A percentile compares a stretch with the other conserved stretches of the same genome.
Conservation (phyloP, 2,113 vertebrate species). For the Falcunculus frontatus region DNA sequence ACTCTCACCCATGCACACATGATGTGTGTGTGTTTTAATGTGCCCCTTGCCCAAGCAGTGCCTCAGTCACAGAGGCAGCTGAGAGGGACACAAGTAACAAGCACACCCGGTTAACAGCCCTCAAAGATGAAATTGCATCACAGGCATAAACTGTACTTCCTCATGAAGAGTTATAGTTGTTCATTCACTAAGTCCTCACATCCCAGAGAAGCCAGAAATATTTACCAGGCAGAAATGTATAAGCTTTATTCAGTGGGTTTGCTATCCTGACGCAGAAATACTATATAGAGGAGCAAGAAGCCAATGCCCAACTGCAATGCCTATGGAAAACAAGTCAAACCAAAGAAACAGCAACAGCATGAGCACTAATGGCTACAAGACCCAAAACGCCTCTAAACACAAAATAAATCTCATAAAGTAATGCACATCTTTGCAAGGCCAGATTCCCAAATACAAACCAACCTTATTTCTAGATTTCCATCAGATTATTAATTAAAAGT, state of each 20-base stretch:
- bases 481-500: not conserved
- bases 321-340: not conserved
- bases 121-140: constrained; percentile 9
- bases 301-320: fast-evolving
- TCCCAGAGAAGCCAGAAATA: constrained; percentile 39
- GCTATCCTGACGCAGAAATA: constrained; percentile 15
- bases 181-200: not conserved
- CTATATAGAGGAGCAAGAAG: not conserved
- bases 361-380: not conserved
- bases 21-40: not conserved
- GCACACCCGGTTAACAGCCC: not conserved
- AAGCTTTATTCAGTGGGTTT: not conserved
- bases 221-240: constrained; percentile 3
- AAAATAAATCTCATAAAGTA: not conserved
- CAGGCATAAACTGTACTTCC: not conserved
- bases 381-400: not conserved
- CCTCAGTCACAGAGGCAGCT: not conserved
- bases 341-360: not conserved
- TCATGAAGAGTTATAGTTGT: constrained; percentile 42
- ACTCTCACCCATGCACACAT: not conserved
- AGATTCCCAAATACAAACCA: not conserved
- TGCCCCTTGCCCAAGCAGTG: not conserved
- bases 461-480: not conserved
- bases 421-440: not conserved
- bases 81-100: constrained; percentile 3